Evolutionary conservation across 2,797 vertebrate species (phyloP).

Genomic region (Podargus strigoides): DNA sequence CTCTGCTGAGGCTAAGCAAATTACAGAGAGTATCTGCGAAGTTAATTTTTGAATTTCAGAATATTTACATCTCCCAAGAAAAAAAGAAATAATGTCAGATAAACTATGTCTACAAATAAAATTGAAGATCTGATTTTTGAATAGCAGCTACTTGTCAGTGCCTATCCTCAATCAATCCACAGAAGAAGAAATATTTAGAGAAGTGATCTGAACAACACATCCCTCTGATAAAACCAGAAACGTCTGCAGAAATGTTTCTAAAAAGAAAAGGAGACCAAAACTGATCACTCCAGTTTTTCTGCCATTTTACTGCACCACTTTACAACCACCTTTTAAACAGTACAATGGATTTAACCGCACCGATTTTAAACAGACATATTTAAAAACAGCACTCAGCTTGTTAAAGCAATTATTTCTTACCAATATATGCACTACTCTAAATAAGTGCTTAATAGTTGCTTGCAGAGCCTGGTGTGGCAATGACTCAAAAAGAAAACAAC

Average conservation of each 20-base stretch:
- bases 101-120: background rate
- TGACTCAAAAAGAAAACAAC: background rate
- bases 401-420: background rate
- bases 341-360: background rate
- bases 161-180: background rate
- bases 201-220: background rate
- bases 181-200: background rate
- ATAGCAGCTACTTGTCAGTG: background rate
- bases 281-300: background rate
- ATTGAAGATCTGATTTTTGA: background rate
- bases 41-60: background rate
- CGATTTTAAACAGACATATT: background rate
- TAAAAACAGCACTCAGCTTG: background rate
- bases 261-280: background rate
- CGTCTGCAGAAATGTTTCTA: background rate
- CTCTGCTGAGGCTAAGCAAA: background rate
- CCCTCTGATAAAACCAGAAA: background rate
- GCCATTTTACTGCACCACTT: background rate
- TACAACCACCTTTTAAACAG: background rate
- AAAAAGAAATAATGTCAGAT: background rate
- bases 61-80: background rate
- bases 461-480: background rate
- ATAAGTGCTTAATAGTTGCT: background rate
- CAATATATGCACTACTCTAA: background rate
- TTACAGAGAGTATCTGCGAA: background rate